Evolutionary conservation across 2,888 invertebrate species (phyloP), one percentile per base, ranked within the genome.

Genomic region (Celastrina argiolus): DNA sequence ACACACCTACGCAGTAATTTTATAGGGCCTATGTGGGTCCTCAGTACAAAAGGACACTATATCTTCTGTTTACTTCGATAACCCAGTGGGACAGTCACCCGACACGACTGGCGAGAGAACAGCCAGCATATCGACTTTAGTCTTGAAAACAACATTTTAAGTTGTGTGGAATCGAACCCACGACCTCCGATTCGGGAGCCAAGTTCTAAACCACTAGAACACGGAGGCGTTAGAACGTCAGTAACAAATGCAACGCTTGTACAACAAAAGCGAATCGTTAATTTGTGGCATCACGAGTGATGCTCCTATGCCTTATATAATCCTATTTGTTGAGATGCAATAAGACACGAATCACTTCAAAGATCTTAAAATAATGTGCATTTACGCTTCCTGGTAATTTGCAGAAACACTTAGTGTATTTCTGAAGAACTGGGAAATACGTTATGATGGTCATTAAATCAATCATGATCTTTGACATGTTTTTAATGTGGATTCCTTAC

Each of bases 261-360:
- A 65, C 42, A 66, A 63, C 67, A 67, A 67, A 65, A 65, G 63
- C 67, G 41, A 56, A 65, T 42, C 31, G 63, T 65, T 65, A 65
- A 65, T 63, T 51, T 56, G 65, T 42, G 58, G 45, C 61, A 51
- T 51, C 41, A 64, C 41, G 61, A 34, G 58, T 26, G 51, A 51
- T 51, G 39, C 31, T 56, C 51, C 14, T n/a, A 34, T 59, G 59
- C 18, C 51, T 61, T 42, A 61, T 22, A 39, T 61, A 61, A 61
- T 36, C 18, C 7, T 34, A 61, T 61, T 61, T 36, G 18, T 39
- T 14, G 61, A 36, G 61, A 61, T 61, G 61, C 61, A 61, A 39
- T 36, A 22, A 61, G 39, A 39, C 34, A 58, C 39, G 61, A 39
- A 61, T 14, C 10, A 61, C 36, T 61, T 36, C 39, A 61, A 7